Base-by-base conservation (phyloP, 2,888 invertebrate genomes). In the Notodonta dromedarius region DNA sequence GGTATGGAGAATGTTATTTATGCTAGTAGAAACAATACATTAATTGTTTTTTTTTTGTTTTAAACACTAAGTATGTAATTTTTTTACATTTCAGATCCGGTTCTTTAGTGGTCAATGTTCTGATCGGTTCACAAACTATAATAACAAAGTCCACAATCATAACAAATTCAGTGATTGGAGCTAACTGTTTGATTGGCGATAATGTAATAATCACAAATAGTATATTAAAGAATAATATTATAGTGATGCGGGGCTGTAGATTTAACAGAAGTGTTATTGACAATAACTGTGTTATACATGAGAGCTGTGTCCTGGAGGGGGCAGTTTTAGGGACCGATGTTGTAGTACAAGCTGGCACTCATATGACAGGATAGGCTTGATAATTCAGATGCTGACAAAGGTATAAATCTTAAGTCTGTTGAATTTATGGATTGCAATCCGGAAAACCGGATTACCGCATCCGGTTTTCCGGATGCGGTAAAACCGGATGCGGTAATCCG, bases 171-270 rank as follows among this genome's bases (percentile, higher is more conserved):
- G 95, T 98, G 0, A 95, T 99, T 79, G 98, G 98, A 5, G 92
- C 94, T 56, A 95, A 96, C 80, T 97, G 98, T 81, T 89, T 80
- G 61, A 95, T 98, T 66, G 98, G 97, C 35, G 94, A 95, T 67
- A 96, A 97, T 88, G 97, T 97, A 16, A 89, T 80, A 16, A 94
- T 99, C 48, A 92, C 94, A 70, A 95, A 97, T 74, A 96, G 96
- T 9, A 96, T 96, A 74, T 88, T 99, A 48, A 95, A 97, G 94
- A 95, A 97, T 63, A 94, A 96, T 86, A 96, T 96, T 7, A 89
- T 83, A 14, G 94, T 99, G 60, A 95, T 95, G 71, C 96, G 96
- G 75, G 94, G 95, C 73, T 96, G 96, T 77, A 84, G 84, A 46
- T 90, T 98, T 39, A 85, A 89, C 32, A 94, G 95, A 74, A 96